Base-by-base conservation (phyloP, 2,888 invertebrate species). In the Hyposoter dolosus region DNA sequence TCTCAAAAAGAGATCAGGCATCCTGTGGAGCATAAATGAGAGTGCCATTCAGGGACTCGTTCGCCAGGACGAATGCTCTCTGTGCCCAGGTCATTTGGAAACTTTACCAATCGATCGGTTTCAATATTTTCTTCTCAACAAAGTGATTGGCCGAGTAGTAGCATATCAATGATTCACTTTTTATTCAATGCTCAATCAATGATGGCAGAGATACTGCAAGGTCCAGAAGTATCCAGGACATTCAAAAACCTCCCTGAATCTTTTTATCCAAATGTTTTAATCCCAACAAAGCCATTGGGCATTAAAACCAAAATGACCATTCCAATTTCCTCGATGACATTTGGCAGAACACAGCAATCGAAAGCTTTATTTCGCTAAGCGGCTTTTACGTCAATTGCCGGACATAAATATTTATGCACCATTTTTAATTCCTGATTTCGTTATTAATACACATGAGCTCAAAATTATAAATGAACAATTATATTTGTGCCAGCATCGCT, bases 401-500 rank as follows among this genome's bases (percentile, higher is more conserved):
- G 4, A 3, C 47, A 47, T 17, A 47, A 12, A 47, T 47, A 47
- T 47, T 15, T 12, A 53, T 53, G 53, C 6, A 19, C n/a, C 6
- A 19, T 53, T n/a, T 53, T 53, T 53, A 28, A 32, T 45, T n/a
- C 40, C 56, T 7, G 6, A 0, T 0, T n/a, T 10, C 4, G 23
- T 50, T 23, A 23, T 80, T 79, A 63, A 71, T 80, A 71, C 71
- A n/a, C 35, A 63, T 35, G n/a, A 12, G 47, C 60, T 23, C 47
- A 63, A 63, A 79, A 79, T 63, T 47, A 19, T 71, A 35, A 12
- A 45, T 45, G 9, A 79, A 79, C 71, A 79, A 79, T 71, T 71
- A 60, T 71, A 60, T 47, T 56, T 15, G 32, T 35, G 1, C 45
- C 28, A 53, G 63, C 35, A 45, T 45, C 35, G 35, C 60, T 63